Evolutionary conservation across 2,113 vertebrate species (phyloP), one percentile per base, ranked within the genome.

Genomic region (Corythaeola cristata): DNA sequence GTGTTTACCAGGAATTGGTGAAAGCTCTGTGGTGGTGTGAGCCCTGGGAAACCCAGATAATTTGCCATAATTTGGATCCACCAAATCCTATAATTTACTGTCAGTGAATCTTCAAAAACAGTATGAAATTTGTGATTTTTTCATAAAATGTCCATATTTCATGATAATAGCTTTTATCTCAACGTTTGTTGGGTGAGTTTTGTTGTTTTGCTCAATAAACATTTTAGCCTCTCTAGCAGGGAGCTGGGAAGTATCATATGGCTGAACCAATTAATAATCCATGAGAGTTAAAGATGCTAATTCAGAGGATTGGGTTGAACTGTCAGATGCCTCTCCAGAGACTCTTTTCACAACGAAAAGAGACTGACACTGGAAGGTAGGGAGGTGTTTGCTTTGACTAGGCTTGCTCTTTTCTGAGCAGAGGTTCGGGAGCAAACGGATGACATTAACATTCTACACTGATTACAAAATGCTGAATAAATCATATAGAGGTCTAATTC

Each of bases 361-460:
- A 67, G 49, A 6, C 89, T 95, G 47, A 52, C 0, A 0, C 52
- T 49, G 64, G 16, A 87, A 88, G 45, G 14, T 50, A 88, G 74
- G 55, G 32, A 91, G 44, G 39, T 37, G 37, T 92, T 88, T 85
- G 49, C 76, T 92, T 77, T 66, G 84, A 89, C 52, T 85, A 45
- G 60, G 64, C 71, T 68, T 75, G 12, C 53, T 89, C 44, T 91
- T 93, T 95, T 89, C 84, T 49, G 82, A 37, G 71, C 39, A 8
- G 28, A 64, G 35, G 11, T 92, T 89, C 95, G 86, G n/a, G 89
- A 95, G 69, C 80, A 87, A 95, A 93, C 73, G 71, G 77, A 85
- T 97, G 55, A 94, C 69, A 82, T 93, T 92, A 91, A 88, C 91
- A 92, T 92, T 88, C 83, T 88, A 53, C 14, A 6, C 41, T 95